phyloP scores from a whole-genome alignment of 2,113 vertebrate species.

The Poecile atricapillus region DNA sequence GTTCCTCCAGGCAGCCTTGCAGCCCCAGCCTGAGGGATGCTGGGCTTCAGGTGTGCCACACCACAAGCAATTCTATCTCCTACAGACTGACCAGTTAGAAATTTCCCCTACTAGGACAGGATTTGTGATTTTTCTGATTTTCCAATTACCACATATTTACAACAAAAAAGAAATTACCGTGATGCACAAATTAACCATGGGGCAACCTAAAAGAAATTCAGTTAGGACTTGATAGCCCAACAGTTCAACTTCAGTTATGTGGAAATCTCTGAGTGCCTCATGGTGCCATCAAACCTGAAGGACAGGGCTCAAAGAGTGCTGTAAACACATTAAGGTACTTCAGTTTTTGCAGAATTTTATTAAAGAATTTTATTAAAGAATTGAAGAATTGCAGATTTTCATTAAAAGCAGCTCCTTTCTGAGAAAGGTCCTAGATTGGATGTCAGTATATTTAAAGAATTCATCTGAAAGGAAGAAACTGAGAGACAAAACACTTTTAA shows the following conservation, averaged over 20 bases:
- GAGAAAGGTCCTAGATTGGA: background rate
- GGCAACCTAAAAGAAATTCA: background rate
- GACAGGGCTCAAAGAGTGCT: background rate
- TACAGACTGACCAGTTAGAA: background rate
- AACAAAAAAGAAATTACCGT: background rate
- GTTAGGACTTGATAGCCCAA: background rate
- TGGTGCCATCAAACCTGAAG: background rate
- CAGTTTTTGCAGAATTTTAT: background rate
- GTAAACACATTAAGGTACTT: background rate
- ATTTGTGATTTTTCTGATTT: background rate
- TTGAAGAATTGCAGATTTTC: background rate
- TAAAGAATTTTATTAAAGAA: no score
- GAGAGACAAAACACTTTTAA: background rate
- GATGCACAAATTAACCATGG: background rate
- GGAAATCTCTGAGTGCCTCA: background rate
- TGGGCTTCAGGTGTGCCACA: background rate
- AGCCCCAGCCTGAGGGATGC: background rate
- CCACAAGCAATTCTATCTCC: background rate
- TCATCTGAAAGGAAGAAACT: background rate
- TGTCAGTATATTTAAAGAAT: background rate
- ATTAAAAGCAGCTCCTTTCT: background rate
- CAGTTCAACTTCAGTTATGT: background rate
- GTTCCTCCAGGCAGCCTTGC: no score
- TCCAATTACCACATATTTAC: background rate
- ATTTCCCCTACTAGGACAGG: background rate